These are phyloP conservation scores for Sarcophaga bullata DNA, from an alignment of 1,140 invertebrate genomes.

Conservation along the genomic window DNA sequence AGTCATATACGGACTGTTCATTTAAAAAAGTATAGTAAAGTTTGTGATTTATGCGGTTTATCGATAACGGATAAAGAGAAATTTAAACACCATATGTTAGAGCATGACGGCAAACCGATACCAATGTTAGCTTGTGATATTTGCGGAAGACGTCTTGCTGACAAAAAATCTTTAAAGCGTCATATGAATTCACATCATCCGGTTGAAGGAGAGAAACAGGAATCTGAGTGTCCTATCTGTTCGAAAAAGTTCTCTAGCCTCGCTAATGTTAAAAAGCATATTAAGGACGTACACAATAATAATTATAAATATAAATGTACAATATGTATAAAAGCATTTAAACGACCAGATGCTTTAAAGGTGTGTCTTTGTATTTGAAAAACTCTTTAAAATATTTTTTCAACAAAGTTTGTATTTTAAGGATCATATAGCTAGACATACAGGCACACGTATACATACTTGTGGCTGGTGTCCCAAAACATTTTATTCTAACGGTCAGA, in stretches of 20 bases:
- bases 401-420: constrained; percentile 24
- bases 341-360: constrained; percentile 56
- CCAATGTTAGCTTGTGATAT: neutral
- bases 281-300: constrained; percentile 55
- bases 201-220: constrained; percentile 42
- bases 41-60: constrained; percentile 63
- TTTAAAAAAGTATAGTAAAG: constrained; percentile 53
- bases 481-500: constrained; percentile 63
- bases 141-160: neutral
- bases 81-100: constrained; percentile 45
- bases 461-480: constrained; percentile 62
- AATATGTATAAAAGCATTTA: constrained; percentile 60
- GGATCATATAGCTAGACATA: constrained; percentile 63
- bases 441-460: constrained; percentile 60
- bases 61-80: constrained; percentile 53
- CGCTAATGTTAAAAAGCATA: constrained; percentile 54
- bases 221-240: constrained; percentile 8
- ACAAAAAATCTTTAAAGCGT: neutral
- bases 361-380: constrained; percentile 44
- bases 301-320: constrained; percentile 55
- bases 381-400: neutral
- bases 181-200: constrained; percentile 8
- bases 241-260: constrained; percentile 52
- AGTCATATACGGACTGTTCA: constrained; percentile 34
- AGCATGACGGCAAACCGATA: neutral